Evolutionary conservation across 2,888 invertebrate genomes (phyloP).

Genomic region (Keiferia lycopersicella): DNA sequence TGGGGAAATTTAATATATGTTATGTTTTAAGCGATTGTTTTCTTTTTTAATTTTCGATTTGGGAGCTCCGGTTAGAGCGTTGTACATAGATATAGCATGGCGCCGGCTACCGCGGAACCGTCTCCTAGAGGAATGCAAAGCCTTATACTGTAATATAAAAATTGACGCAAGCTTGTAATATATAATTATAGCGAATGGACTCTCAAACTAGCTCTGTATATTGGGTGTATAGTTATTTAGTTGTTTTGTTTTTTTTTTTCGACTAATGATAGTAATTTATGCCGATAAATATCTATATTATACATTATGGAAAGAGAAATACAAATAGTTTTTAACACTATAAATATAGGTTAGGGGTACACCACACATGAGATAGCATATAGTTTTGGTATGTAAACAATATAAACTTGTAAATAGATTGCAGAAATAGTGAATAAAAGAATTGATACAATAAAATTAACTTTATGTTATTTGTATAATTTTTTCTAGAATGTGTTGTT

Average conservation of each 20-base stretch:
- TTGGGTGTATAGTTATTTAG: constrained; percentile 79
- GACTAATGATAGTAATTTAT: constrained; percentile 80
- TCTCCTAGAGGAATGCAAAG: constrained; percentile 65
- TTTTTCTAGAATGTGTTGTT: constrained; percentile 65
- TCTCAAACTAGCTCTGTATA: constrained; percentile 75
- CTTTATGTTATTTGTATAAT: constrained; percentile 74
- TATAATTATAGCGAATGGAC: constrained; percentile 69
- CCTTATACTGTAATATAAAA: constrained; percentile 72
- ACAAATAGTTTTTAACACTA: constrained; percentile 78
- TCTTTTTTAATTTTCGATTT: constrained; percentile 51
- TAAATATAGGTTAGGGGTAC: constrained; percentile 79
- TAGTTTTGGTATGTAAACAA: constrained; percentile 79
- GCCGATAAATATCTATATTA: constrained; percentile 75
- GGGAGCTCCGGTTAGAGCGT: constrained; percentile 46
- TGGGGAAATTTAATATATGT: constrained; percentile 78
- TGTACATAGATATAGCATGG: constrained; percentile 65
- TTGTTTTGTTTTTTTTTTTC: constrained; percentile 69
- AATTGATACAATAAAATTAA: constrained; percentile 78
- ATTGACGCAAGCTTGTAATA: constrained; percentile 71
- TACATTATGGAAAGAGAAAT: constrained; percentile 73
- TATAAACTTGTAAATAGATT: constrained; percentile 74
- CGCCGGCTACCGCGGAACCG: constrained; percentile 45
- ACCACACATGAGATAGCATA: constrained; percentile 73
- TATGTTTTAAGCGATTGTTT: constrained; percentile 67
- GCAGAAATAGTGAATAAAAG: constrained; percentile 73